Base-by-base conservation (phyloP, 2,888 invertebrate genomes). In the Lasiommata megera region DNA sequence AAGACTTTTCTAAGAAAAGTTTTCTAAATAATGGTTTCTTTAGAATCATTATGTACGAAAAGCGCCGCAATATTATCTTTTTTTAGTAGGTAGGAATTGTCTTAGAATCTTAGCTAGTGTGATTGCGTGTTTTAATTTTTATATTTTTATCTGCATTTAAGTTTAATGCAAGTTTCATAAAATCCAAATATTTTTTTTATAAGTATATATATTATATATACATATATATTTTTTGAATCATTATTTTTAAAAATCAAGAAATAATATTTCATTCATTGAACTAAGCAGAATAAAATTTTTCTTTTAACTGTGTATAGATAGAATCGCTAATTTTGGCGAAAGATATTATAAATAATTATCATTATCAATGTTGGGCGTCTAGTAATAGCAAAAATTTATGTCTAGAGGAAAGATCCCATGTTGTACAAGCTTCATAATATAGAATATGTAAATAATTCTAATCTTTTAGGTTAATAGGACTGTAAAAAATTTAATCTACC, bases 401-500 rank as follows among this genome's bases (percentile, higher is more conserved):
- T 61, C 55, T 67, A 71, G 64, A 69, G 69, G 69, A 71, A 77
- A 79, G 80, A 84, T 82, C 78, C 79, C 81, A 80, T 81, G 78
- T 77, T 78, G 76, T 80, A 84, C 79, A 84, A 81, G 82, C 82
- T 87, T 83, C 76, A 74, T 82, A 78, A 71, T 67, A 76, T 81
- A 77, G 76, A 73, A 76, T 83, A 78, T 87, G 85, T 90, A 89
- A 85, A 86, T 89, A 88, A 79, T 87, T 86, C 79, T 87, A 86
- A 86, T 87, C 77, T 77, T 79, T 79, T 90, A 90, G 87, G 86
- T 81, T 89, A 90, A 88, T 90, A 90, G 90, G 88, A 86, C 80
- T 89, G 84, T 90, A 88, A 89, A 89, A 88, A 89, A 86, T 81
- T 86, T 83, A 82, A 90, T 89, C 90, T 90, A 90, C 90, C 90